Evolutionary conservation across 2,113 vertebrate species (phyloP).

Genomic region (Trichomycterus rosablanca): DNA sequence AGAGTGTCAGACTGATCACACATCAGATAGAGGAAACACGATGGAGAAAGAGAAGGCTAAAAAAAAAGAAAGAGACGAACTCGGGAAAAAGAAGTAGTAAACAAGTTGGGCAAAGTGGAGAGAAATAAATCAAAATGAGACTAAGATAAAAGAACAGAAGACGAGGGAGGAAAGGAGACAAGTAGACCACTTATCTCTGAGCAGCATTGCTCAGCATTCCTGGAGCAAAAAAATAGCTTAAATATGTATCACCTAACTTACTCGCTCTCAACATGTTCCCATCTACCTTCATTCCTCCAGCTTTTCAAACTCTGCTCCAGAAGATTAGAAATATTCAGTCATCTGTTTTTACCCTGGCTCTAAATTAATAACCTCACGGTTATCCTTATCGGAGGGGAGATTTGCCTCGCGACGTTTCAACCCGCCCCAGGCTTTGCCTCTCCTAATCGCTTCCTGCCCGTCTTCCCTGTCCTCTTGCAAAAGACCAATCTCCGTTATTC

Average conservation of each 20-base stretch:
- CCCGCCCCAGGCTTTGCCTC: slow-evolving; percentile 47
- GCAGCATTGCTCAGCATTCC: background rate
- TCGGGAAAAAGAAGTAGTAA: too few species aligned
- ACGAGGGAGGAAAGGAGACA: background rate
- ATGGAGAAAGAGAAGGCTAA: background rate
- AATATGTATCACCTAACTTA: slow-evolving; percentile 51
- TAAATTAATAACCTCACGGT: slow-evolving; percentile 48
- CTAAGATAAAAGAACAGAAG: slow-evolving; percentile 2
- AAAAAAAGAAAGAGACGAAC: slow-evolving; percentile 8
- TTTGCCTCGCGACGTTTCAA: slow-evolving; percentile 12
- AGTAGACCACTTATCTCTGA: slow-evolving; percentile 1
- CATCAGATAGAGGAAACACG: background rate
- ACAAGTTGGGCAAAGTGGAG: too few species aligned
- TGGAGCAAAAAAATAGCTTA: slow-evolving; percentile 33
- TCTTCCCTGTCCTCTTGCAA: slow-evolving; percentile 24
- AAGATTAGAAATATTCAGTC: slow-evolving; percentile 49
- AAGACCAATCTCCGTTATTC: slow-evolving; percentile 59
- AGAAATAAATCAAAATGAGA: slow-evolving; percentile 8
- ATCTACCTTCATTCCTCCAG: slow-evolving; percentile 20
- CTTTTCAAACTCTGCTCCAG: slow-evolving; percentile 27
- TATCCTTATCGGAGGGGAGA: slow-evolving; percentile 13
- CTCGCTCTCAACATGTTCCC: background rate
- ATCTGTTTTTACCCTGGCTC: slow-evolving; percentile 48
- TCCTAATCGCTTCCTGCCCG: slow-evolving; percentile 45
- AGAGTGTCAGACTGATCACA: too few species aligned